phyloP scores from a whole-genome alignment of 2,888 invertebrate genomes.

The Proisotoma minuta region DNA sequence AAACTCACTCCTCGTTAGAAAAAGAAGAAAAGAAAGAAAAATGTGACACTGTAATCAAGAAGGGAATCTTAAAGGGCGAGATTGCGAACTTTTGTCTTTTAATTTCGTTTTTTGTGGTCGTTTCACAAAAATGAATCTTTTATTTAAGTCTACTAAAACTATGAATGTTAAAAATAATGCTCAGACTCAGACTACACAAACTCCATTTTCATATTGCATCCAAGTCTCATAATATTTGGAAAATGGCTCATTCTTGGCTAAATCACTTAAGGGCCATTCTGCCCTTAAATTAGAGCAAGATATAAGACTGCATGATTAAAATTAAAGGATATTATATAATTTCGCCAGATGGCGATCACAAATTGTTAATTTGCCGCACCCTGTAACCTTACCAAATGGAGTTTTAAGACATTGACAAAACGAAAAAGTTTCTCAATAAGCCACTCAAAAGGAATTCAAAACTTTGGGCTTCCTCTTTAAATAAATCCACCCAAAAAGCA shows the following conservation, averaged over 20 bases:
- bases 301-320: no score
- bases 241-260: not conserved
- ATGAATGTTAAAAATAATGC: not conserved
- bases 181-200: not conserved
- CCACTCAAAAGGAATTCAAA: no score
- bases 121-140: constrained; percentile 30
- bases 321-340: no score
- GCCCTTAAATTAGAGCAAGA: no score
- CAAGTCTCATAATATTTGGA: not conserved
- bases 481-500: no score
- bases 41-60: constrained; percentile 27
- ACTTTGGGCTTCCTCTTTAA: no score
- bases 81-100: constrained; percentile 36
- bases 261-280: no score
- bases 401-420: constrained; percentile 13
- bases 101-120: constrained; percentile 39
- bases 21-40: constrained; percentile 9
- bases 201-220: not conserved
- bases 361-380: no score
- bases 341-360: no score
- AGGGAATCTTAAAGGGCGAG: constrained; percentile 28
- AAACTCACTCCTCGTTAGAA: no score
- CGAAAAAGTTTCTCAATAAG: constrained; percentile 18
- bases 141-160: constrained; percentile 5
- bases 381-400: not conserved